Base-by-base conservation (phyloP, 2,797 vertebrate genomes). In the Peromyscus nudipes region DNA sequence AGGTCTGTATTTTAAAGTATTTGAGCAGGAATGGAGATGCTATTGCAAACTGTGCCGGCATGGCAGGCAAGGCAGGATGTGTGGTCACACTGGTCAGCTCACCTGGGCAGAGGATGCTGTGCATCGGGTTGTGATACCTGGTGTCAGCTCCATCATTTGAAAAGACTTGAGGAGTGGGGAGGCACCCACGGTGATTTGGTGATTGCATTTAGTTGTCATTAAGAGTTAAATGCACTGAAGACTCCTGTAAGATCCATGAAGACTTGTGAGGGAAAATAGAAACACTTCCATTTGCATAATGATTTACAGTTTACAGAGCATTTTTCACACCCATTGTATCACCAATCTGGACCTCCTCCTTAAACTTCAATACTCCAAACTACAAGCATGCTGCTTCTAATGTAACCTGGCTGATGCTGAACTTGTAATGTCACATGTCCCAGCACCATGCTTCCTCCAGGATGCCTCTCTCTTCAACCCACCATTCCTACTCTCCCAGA, bases 291-390 rank as follows among this genome's bases (percentile, higher is more conserved):
- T 69, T 95, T 90, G 85, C 29, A 57, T 73, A 92, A 81, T 43
- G 92, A 71, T 84, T 87, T 93, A 37, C 81, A 92, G n/a, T 90
- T 95, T 64, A 34, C 46, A 73, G 84, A 64, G 4, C 52, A 90
- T 62, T 83, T 83, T 92, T 80, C 76, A 81, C 75, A 90, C 55
- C 62, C n/a, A 37, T 75, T 77, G 43, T 62, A 40, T 90, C 88
- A 67, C 43, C 85, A 62, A 23, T 67, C 82, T 95, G 94, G 76
- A 62, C 37, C 43, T 80, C 52, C 49, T 89, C 64, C 46, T 71
- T 94, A 40, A 52, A 81, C 60, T 29, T 86, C 55, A 80, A 57
- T 34, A 71, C 64, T 89, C 64, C 75, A 43, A 75, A 75, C 21
- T 7, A 43, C 57, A 76, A 82, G n/a, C 55, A 64, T n/a, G 34